Conservation (phyloP, 1,140 invertebrate species). For the Drosophila jambulina region DNA sequence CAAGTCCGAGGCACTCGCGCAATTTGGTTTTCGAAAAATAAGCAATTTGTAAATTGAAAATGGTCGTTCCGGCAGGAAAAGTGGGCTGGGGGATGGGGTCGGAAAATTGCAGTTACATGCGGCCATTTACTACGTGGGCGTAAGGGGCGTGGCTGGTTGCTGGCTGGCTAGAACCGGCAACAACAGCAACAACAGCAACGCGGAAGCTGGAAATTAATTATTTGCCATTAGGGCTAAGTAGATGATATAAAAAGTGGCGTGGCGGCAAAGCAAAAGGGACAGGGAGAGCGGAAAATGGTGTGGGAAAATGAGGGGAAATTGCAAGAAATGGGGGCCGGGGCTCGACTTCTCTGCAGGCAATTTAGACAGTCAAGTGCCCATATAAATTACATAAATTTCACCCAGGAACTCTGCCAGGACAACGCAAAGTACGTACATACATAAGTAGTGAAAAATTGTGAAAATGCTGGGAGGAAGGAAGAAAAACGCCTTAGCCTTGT, state of each 20-base stretch:
- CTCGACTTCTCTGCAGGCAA: constrained; percentile 78
- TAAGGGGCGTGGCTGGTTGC: constrained; percentile 24
- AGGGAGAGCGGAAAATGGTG: background rate
- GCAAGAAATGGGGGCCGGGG: background rate
- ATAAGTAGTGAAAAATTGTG: constrained; percentile 21
- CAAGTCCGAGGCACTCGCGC: constrained; percentile 77
- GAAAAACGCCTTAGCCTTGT: constrained; percentile 7
- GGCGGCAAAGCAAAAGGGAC: constrained; percentile 45
- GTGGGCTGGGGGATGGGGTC: background rate
- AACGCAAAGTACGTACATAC: constrained; percentile 21
- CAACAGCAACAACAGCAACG: constrained; percentile 35
- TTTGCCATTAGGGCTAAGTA: constrained; percentile 85
- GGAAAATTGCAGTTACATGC: constrained; percentile 58
- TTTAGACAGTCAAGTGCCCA: constrained; percentile 85
- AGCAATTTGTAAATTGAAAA: constrained; percentile 84
- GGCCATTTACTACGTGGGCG: constrained; percentile 49
- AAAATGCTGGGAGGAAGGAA: background rate
- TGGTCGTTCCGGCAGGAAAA: constrained; percentile 45
- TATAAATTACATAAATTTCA: constrained; percentile 85
- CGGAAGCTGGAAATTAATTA: constrained; percentile 85
- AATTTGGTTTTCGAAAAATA: constrained; percentile 83
- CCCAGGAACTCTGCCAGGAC: constrained; percentile 52
- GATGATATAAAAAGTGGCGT: constrained; percentile 83
- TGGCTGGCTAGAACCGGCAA: constrained; percentile 21
- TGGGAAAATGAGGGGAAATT: background rate